Base-by-base conservation (phyloP, 1,140 invertebrate species). In the Lethocerus indicus region DNA sequence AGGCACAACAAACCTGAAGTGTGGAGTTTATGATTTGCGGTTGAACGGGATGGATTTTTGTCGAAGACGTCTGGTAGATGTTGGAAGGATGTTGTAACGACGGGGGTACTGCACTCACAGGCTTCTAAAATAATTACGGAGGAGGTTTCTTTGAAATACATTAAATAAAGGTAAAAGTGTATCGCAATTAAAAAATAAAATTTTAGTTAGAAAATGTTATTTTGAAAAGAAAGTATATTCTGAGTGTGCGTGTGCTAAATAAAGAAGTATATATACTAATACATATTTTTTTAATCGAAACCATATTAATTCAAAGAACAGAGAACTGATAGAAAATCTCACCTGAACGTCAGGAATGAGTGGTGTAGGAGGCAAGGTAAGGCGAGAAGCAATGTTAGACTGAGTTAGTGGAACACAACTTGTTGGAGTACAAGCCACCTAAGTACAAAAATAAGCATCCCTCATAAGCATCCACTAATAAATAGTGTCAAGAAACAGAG, bases 1-100 rank as follows among this genome's bases (percentile, higher is more conserved):
- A 4, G 42, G 29, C n/a, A n/a, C n/a, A n/a, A n/a, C n/a, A n/a
- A 45, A 58, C 55, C 49, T 57, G 56, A 28, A 54, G 53, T 32
- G 56, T 54, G 2, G 58, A 55, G 42, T 67, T 70, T 54, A 82
- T 68, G 6, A 76, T 82, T 60, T 83, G 81, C 26, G 81, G 81
- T 67, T 82, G 80, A 49, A 83, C 79, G 29, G 81, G 81, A 66
- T 81, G 78, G 48, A 84, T 79, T 64, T 83, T 82, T 50, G 79
- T 84, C 42, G 81, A 84, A 7, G 79, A 81, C 35, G 80, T 83
- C 63, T 83, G 80, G 66, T 83, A 83, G 54, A 83, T 82, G 59
- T 75, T 81, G 56, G 74, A 84, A 61, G 79, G 76, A 26, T 74
- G 69, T 60, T 75, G 74, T 54, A 79, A 68, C 56, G 77, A 84